These are phyloP conservation scores for Galaxias olidus DNA, from an alignment of 2,797 vertebrate genomes.

Conservation along the genomic window DNA sequence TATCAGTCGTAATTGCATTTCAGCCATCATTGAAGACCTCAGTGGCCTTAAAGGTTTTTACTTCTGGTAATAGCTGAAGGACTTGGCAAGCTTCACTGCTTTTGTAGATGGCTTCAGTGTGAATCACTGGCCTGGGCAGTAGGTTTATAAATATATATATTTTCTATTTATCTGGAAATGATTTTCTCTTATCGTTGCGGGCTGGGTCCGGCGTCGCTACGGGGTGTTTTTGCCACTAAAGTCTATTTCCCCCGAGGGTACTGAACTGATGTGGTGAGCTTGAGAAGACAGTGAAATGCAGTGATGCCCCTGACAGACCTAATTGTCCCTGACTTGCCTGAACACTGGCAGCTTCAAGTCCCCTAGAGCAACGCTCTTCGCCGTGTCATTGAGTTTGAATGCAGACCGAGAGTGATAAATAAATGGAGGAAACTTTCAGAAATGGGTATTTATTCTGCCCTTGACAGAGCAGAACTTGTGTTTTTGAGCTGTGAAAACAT, in stretches of 20 bases:
- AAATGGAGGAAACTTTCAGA: background rate
- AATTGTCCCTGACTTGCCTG: background rate
- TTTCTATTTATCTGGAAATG: constrained; percentile 44
- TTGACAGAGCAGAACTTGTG: background rate
- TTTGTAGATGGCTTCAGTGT: constrained; percentile 16
- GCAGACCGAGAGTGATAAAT: no score
- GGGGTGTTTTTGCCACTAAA: constrained; percentile 30
- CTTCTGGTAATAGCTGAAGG: constrained; percentile 1
- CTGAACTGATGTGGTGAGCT: constrained; percentile 11
- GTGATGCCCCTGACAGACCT: background rate
- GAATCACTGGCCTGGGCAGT: constrained; percentile 14
- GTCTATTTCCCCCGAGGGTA: constrained; percentile 45
- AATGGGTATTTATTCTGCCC: background rate
- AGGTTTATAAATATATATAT: constrained; percentile 15
- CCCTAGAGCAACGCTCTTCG: no score
- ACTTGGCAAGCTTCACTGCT: constrained; percentile 18
- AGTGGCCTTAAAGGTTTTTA: constrained; percentile 10
- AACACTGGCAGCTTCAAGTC: no score
- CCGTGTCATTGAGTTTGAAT: no score
- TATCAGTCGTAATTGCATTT: constrained; percentile 20
- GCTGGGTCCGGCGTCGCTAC: constrained; percentile 23
- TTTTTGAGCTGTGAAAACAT: background rate
- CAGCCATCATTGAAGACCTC: constrained; percentile 24
- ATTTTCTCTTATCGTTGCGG: constrained; percentile 43
- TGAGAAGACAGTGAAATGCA: background rate